phyloP scores from a whole-genome alignment of 92 coral and sea anemone species.

The Phymanthus crucifer region DNA sequence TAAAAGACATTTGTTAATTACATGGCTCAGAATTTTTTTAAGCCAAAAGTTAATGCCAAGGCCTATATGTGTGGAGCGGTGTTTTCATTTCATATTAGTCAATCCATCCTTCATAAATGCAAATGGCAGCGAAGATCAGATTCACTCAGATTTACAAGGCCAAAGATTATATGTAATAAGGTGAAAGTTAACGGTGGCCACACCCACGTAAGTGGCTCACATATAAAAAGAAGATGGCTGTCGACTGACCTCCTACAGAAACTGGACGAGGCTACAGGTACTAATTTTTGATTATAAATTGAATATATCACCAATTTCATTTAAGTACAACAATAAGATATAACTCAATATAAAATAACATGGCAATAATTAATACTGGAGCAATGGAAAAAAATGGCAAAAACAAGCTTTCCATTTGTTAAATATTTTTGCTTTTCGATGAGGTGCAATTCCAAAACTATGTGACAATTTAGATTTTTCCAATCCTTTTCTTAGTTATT shows the following conservation, averaged over 20 bases:
- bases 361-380: too few species aligned
- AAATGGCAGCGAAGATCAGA: slow-evolving; percentile 1
- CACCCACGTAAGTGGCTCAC: neutral
- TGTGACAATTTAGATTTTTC: too few species aligned
- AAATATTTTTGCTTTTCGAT: too few species aligned
- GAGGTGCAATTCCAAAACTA: too few species aligned
- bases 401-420: too few species aligned
- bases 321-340: too few species aligned
- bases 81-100: neutral
- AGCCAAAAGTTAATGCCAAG: neutral
- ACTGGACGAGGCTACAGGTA: neutral
- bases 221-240: neutral
- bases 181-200: neutral
- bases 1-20: too few species aligned
- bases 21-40: slow-evolving; percentile 15
- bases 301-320: neutral
- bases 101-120: neutral
- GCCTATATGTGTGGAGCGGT: neutral
- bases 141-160: slow-evolving; percentile 8
- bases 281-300: neutral
- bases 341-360: too few species aligned
- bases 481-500: too few species aligned
- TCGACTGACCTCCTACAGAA: neutral
- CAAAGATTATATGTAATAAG: slow-evolving; percentile 3
- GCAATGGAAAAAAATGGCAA: too few species aligned